Percentiles rank a stretch among this genome's conserved stretches.
phyloP scores from a whole-genome alignment of 1,140 invertebrate genomes.

The Neodiprion virginianus region DNA sequence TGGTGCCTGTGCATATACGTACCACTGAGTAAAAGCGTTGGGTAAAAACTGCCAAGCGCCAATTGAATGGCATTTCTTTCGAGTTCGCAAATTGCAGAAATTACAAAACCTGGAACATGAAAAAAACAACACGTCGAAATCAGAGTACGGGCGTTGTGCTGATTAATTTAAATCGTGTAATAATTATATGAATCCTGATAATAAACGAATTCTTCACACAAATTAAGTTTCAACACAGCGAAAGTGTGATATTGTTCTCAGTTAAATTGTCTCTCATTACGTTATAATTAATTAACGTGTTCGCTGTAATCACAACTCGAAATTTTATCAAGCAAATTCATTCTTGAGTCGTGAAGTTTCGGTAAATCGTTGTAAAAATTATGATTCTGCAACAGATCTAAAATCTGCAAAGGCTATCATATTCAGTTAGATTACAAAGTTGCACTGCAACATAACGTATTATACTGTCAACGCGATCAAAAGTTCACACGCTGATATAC shows the following conservation, averaged over 20 bases:
- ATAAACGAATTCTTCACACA: background rate
- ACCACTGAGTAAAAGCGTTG: slow-evolving; percentile 86
- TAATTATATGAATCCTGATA: background rate
- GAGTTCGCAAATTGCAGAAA: slow-evolving; percentile 89
- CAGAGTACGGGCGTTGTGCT: background rate
- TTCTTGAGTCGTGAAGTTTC: background rate
- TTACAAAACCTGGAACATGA: slow-evolving; percentile 76
- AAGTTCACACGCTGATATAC: no score
- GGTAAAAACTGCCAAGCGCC: slow-evolving; percentile 93
- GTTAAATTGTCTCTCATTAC: background rate
- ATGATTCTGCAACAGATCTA: slow-evolving; percentile 1
- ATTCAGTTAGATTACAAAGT: background rate
- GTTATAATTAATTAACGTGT: background rate
- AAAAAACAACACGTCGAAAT: background rate
- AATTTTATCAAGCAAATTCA: background rate
- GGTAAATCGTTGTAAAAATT: background rate
- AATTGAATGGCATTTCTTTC: slow-evolving; percentile 94
- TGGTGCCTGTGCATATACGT: slow-evolving; percentile 34
- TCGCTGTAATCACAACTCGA: no score
- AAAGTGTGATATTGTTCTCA: background rate
- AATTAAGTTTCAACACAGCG: background rate
- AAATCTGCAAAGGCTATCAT: slow-evolving; percentile 3
- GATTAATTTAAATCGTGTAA: background rate
- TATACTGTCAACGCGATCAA: no score
- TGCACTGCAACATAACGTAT: background rate